Conservation (phyloP, 2,113 vertebrate species). For the Cyprinodon tularosa region DNA sequence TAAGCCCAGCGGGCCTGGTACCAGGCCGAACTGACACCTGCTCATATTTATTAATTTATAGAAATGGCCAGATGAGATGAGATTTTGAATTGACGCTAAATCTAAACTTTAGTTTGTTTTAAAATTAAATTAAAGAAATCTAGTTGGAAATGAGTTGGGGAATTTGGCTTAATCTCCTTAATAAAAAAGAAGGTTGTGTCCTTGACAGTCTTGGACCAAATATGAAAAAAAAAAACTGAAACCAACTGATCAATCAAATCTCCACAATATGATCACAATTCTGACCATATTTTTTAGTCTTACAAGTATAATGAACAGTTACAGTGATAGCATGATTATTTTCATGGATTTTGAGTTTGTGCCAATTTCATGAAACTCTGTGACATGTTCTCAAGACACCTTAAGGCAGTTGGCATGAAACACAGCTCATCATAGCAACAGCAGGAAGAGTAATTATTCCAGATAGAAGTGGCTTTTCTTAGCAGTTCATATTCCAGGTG, state of each 20-base stretch:
- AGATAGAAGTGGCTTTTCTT: constrained; percentile 55
- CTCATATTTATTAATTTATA: too few species aligned
- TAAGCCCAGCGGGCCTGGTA: too few species aligned
- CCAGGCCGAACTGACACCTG: too few species aligned
- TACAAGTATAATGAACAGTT: neutral
- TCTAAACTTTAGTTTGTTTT: too few species aligned
- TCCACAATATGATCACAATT: too few species aligned
- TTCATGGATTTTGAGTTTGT: neutral
- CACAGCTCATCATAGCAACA: neutral
- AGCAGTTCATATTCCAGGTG: constrained; percentile 57
- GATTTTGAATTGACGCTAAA: too few species aligned
- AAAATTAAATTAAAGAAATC: too few species aligned
- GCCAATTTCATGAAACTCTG: constrained; percentile 1
- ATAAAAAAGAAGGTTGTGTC: too few species aligned
- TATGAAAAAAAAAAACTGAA: neutral
- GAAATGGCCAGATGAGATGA: too few species aligned
- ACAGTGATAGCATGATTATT: neutral
- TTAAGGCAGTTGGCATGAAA: constrained; percentile 26
- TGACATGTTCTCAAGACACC: constrained; percentile 4
- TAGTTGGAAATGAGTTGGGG: too few species aligned
- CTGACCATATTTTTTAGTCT: neutral
- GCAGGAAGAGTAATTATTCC: constrained; percentile 69
- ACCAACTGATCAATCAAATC: neutral
- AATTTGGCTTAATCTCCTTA: too few species aligned
- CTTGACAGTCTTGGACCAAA: neutral